Evolutionary conservation across 2,797 vertebrate species (phyloP).

Genomic region (Urophycis tenuis): DNA sequence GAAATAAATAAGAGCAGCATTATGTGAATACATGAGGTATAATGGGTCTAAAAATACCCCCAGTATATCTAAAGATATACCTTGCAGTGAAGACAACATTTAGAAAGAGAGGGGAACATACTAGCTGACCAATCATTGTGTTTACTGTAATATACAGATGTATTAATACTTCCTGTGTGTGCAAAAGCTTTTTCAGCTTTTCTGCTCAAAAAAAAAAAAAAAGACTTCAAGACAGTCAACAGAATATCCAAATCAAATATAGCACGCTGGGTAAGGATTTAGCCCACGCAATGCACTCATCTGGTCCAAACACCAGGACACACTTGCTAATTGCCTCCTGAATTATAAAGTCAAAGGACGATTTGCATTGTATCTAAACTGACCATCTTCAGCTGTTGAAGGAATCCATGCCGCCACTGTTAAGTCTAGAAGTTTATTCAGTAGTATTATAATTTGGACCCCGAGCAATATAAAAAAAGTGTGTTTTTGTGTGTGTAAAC

Average conservation of each 20-base stretch:
- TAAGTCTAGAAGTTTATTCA: constrained; percentile 3
- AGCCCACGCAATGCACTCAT: not conserved
- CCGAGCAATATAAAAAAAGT: not conserved
- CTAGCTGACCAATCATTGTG: not conserved
- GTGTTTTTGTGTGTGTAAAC: not conserved
- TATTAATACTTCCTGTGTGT: not conserved
- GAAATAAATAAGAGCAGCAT: not conserved
- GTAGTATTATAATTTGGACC: not conserved
- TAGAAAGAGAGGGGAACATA: constrained; percentile 1
- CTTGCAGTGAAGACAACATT: not conserved
- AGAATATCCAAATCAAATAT: constrained; percentile 1
- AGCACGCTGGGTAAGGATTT: not conserved
- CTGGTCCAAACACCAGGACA: not conserved
- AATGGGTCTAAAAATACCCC: constrained; percentile 1
- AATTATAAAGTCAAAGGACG: not conserved
- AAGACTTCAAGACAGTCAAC: not conserved
- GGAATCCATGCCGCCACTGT: not conserved
- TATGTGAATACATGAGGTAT: not conserved
- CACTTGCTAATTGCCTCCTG: not conserved
- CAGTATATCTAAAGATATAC: not conserved
- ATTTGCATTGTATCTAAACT: not conserved
- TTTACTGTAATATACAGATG: constrained; percentile 4
- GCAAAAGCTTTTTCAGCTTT: not conserved
- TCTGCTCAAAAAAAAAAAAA: not conserved
- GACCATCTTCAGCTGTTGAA: not conserved